phyloP scores from a whole-genome alignment of 2,797 vertebrate genomes.

The Artibeus jamaicensis region DNA sequence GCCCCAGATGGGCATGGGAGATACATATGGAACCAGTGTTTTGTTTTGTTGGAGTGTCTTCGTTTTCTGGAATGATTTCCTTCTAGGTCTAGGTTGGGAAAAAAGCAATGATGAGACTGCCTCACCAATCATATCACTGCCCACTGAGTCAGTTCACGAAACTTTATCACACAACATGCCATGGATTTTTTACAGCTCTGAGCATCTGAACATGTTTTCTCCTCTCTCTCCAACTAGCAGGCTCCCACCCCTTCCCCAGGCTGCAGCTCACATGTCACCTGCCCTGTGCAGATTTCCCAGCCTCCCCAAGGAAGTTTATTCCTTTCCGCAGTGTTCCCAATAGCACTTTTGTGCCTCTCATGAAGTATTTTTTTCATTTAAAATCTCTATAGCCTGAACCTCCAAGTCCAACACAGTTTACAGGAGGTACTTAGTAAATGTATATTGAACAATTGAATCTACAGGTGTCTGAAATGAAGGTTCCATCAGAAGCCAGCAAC shows the following conservation, averaged over 20 bases:
- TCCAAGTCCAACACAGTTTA: conserved; percentile 48
- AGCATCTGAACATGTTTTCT: conserved; percentile 55
- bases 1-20: too few relatives aligned
- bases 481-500: conserved; percentile 71
- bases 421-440: conserved; percentile 46
- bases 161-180: conserved; percentile 29
- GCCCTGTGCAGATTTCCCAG: conserved; percentile 24
- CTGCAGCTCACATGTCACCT: conserved; percentile 62
- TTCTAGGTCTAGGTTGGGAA: neutral
- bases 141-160: conserved; percentile 51
- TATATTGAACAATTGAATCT: conserved; percentile 29
- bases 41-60: neutral
- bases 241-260: conserved; percentile 61
- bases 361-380: conserved; percentile 64
- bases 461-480: conserved; percentile 73
- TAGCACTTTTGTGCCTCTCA: neutral
- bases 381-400: conserved; percentile 41
- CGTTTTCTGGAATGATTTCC: neutral
- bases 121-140: conserved; percentile 50
- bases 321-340: neutral
- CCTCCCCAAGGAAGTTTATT: conserved; percentile 1
- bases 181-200: conserved; percentile 56
- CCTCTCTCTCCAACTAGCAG: conserved; percentile 42
- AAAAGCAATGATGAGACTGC: neutral
- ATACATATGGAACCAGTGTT: neutral